Base-by-base conservation (phyloP, 1,140 invertebrate genomes). In the Alviniconcha marisindica region DNA sequence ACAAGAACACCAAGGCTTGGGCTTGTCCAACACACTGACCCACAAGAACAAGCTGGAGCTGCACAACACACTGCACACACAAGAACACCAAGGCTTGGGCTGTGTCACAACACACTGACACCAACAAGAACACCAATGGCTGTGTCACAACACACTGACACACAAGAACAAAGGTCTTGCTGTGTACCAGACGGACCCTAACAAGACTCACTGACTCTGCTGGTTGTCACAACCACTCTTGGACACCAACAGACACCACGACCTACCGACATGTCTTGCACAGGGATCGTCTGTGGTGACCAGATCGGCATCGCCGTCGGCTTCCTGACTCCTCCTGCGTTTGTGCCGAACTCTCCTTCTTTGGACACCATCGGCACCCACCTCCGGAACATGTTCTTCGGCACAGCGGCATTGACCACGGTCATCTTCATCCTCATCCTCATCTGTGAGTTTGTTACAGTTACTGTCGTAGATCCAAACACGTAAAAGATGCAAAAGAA, bases 241-340 rank as follows among this genome's bases (percentile, higher is more conserved):
- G 24, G n/a, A 24, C n/a, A 40, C 36, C 12, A 5, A 36, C 36
- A 40, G n/a, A 36, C 73, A 40, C 36, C 12, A n/a, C 24, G n/a
- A 40, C 73, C 24, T 36, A 40, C 36, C 12, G n/a, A 40, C n/a
- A 40, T 36, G 24, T 12, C 1, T 28, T 10, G 44, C 31, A 38
- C 18, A 31, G 18, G n/a, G 18, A 0, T 10, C 60, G 48, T 56
- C 12, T 36, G 38, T 48, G n/a, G 48, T 78, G 2, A 94, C 44
- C 93, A 98, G 97, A 93, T 99, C 24, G 98, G 98, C 33, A 95
- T 98, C 21, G 98, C 97, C 0, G 93, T 97, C 7, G 97, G 97
- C 10, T 99, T 98, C 93, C 92, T 98, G 1, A 94, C 98, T 33
- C 97, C 98, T 0, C 97, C 97, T 0, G 95, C 97, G 91, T 89